These are phyloP conservation scores for Sitodiplosis mosellana DNA, from an alignment of 1,140 invertebrate species.

Conservation along the genomic window DNA sequence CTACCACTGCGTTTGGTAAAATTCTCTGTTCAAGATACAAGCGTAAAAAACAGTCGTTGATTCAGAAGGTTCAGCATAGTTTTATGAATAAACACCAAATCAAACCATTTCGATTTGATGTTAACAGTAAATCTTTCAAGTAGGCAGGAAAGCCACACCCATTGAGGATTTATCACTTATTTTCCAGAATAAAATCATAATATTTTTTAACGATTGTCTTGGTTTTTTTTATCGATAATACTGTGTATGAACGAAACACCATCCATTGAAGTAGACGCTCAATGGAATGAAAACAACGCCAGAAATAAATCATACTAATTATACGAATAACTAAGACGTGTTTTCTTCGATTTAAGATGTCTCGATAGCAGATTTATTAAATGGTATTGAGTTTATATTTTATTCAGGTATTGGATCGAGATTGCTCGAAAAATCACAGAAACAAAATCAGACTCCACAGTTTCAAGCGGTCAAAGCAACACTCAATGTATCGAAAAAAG, in stretches of 20 bases:
- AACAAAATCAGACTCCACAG: background rate
- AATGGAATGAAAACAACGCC: too few species aligned
- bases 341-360: background rate
- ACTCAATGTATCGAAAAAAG: conserved; percentile 11
- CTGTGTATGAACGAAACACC: too few species aligned
- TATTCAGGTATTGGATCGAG: background rate
- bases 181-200: too few species aligned
- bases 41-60: conserved; percentile 12
- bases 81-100: conserved; percentile 7
- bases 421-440: background rate
- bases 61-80: conserved; percentile 5
- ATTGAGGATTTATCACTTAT: too few species aligned
- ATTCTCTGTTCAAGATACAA: conserved; percentile 23
- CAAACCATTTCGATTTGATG: conserved; percentile 32
- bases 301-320: too few species aligned
- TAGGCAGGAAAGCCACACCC: too few species aligned
- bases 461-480: background rate
- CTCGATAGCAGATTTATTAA: background rate
- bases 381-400: background rate
- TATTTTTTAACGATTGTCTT: too few species aligned
- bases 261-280: too few species aligned
- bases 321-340: too few species aligned
- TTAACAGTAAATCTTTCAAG: conserved; percentile 7
- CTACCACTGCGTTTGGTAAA: background rate
- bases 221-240: too few species aligned